Percentiles rank a stretch among this genome's conserved stretches.
Conservation (phyloP, 2,888 invertebrate genomes). For the Caradrina clavipalpis region DNA sequence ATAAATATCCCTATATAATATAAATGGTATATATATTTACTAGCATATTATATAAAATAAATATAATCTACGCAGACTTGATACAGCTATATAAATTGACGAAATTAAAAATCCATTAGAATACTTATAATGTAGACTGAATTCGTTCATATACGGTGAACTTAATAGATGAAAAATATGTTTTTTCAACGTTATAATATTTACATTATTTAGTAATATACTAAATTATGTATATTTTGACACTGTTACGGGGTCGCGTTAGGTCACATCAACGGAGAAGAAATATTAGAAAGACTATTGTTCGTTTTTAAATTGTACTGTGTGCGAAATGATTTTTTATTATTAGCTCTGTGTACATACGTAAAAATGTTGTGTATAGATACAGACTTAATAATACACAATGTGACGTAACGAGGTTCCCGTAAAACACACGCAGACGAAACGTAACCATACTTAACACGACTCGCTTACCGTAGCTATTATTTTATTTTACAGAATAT, state of each 20-base stretch:
- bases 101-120: slow-evolving; percentile 80
- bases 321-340: slow-evolving; percentile 50
- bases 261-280: slow-evolving; percentile 60
- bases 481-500: slow-evolving; percentile 85
- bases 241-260: slow-evolving; percentile 81
- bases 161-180: slow-evolving; percentile 80
- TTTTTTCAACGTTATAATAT: slow-evolving; percentile 82
- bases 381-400: slow-evolving; percentile 46
- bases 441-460: slow-evolving; percentile 78
- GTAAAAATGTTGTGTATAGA: slow-evolving; percentile 47
- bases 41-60: slow-evolving; percentile 73
- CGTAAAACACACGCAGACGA: slow-evolving; percentile 78
- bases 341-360: slow-evolving; percentile 55
- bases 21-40: slow-evolving; percentile 55
- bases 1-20: slow-evolving; percentile 68
- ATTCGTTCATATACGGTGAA: slow-evolving; percentile 80
- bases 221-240: slow-evolving; percentile 88
- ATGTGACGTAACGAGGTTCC: slow-evolving; percentile 69
- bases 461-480: slow-evolving; percentile 74
- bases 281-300: slow-evolving; percentile 43
- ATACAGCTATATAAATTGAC: slow-evolving; percentile 82
- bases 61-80: slow-evolving; percentile 84
- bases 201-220: slow-evolving; percentile 90
- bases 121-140: slow-evolving; percentile 77
- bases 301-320: slow-evolving; percentile 46